Percentiles rank a stretch among this genome's conserved stretches.
Conservation (phyloP, 2,113 vertebrate species). For the Martes martes region DNA sequence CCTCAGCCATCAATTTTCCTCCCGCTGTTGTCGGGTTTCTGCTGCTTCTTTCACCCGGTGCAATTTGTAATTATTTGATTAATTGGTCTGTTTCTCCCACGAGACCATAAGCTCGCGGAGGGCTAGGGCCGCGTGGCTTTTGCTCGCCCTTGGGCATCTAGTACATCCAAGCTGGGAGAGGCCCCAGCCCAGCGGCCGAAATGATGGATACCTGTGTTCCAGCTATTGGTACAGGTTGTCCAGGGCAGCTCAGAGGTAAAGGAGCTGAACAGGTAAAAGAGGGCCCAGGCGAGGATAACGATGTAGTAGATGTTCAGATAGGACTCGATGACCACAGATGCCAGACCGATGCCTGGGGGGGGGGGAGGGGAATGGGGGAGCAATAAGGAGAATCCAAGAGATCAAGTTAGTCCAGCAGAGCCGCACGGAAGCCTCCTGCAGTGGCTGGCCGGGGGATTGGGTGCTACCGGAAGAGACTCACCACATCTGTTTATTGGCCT, state of each 20-base stretch:
- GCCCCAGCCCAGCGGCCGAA: not conserved
- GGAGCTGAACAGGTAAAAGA: conserved; percentile 92
- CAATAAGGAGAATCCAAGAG: not conserved
- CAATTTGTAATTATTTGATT: not conserved
- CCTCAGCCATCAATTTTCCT: not conserved
- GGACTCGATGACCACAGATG: conserved; percentile 88
- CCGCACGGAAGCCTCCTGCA: rapidly evolving
- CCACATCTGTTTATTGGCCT: rapidly evolving
- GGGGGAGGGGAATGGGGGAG: not conserved
- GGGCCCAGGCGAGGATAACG: conserved; percentile 91
- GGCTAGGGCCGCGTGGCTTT: rapidly evolving
- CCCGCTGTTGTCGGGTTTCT: rapidly evolving
- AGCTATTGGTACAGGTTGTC: conserved; percentile 90
- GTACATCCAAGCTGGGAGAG: not conserved
- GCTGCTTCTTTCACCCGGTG: too few relatives aligned
- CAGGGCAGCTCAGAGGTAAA: conserved; percentile 90
- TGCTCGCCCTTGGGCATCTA: too few relatives aligned
- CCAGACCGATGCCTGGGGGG: conserved; percentile 89
- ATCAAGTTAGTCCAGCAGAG: rapidly evolving
- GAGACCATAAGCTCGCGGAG: not conserved
- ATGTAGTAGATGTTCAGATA: conserved; percentile 95
- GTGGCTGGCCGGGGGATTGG: not conserved
- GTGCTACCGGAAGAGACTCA: not conserved
- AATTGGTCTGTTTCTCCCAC: not conserved
- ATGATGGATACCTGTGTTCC: conserved; percentile 89